Base-by-base conservation (phyloP, 2,113 vertebrate genomes). In the Sorex fumeus region DNA sequence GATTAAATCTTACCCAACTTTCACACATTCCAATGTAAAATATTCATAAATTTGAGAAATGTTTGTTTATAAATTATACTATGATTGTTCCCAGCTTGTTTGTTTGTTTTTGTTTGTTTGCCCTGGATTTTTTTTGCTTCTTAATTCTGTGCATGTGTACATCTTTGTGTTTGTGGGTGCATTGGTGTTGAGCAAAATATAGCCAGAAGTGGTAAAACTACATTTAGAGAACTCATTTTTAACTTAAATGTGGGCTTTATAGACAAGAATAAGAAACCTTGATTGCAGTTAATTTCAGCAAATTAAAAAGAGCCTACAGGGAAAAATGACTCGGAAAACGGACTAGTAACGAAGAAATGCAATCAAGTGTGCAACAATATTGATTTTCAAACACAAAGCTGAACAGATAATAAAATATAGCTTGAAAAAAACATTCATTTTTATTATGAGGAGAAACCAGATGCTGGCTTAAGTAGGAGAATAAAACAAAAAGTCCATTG, bases 341-440 rank as follows among this genome's bases (percentile, higher is more conserved):
- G 53, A 53, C 53, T 53, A 12, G 53, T 19, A 53, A 53, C 0
- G 30, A 92, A 47, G 27, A 95, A 94, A 96, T 6, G 25, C 13
- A 95, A 43, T 75, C 88, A 32, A 16, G 0, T 72, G 3, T 80
- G 53, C 80, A 96, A 64, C 13, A 84, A 57, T 90, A 95, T 82
- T 91, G 82, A 96, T 97, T 95, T 97, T 96, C 69, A 95, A 91
- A 91, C 92, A 91, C 78, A 81, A 90, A 67, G 28, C 36, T 16
- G n/a, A 91, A 91, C 0, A 85, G 82, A 75, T 69, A 96, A 84
- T 86, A 87, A 94, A 88, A 95, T 87, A 93, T 79, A 84, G 45
- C 95, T 82, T 87, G 92, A 72, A 96, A 95, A 95, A 85, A 47
- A 2, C 64, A 53, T 92, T 53, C 77, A 43, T 53, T 96, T 96